These are phyloP conservation scores for Pedetes capensis DNA, from an alignment of 2,113 vertebrate species.

Conservation along the genomic window DNA sequence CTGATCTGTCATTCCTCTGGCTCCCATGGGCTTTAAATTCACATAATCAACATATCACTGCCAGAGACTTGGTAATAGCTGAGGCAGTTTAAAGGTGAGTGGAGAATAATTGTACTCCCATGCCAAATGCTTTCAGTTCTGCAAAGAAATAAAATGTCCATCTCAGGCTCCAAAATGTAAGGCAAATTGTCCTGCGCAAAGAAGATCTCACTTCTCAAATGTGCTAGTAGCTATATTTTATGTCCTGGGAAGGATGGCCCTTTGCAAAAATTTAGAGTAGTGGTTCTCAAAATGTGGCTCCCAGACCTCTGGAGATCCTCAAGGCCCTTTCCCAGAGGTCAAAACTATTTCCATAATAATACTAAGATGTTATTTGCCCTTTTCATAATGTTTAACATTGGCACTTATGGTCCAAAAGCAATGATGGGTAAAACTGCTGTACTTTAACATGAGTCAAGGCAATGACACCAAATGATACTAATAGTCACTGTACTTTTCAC, in stretches of 20 bases:
- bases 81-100: constrained; percentile 72
- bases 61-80: constrained; percentile 70
- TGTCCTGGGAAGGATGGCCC: not conserved
- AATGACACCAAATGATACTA: not conserved
- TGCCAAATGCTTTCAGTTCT: constrained; percentile 67
- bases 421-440: not conserved
- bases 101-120: constrained; percentile 66
- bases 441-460: not conserved
- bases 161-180: constrained; percentile 51
- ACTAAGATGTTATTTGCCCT: not conserved
- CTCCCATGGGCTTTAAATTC: constrained; percentile 74
- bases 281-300: constrained; percentile 24
- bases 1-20: constrained; percentile 72
- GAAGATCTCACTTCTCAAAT: constrained; percentile 10
- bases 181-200: constrained; percentile 48
- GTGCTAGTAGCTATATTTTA: constrained; percentile 30
- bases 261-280: constrained; percentile 36
- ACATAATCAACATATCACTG: constrained; percentile 78
- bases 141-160: constrained; percentile 67
- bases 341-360: constrained; percentile 24
- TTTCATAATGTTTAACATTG: constrained; percentile 25
- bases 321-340: not conserved
- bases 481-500: not conserved
- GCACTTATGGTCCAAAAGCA: not conserved
- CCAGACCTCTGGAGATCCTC: not conserved